Percentiles rank a stretch among this genome's conserved stretches.
Evolutionary conservation across 2,113 vertebrate species (phyloP).

Genomic region (Chelonoidis abingdonii): DNA sequence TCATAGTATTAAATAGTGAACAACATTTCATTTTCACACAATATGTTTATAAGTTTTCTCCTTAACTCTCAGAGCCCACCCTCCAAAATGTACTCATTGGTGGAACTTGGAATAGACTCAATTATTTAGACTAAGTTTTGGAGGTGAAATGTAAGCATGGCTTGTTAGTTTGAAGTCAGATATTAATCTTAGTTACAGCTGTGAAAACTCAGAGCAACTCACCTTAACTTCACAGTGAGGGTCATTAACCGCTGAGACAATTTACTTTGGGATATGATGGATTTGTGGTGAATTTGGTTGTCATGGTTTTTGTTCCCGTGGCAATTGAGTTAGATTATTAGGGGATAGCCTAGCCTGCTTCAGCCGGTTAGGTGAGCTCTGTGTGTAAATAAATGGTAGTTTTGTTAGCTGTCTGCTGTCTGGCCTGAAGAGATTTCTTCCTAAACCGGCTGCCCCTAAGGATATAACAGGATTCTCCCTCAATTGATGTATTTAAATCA

Average conservation of each 20-base stretch:
- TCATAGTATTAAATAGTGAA: background rate
- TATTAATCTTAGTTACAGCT: background rate
- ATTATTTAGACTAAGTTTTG: background rate
- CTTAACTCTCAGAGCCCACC: background rate
- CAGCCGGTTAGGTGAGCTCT: too few species aligned
- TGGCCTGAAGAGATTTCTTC: too few species aligned
- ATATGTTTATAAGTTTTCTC: background rate
- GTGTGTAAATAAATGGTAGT: too few species aligned
- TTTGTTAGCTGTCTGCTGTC: too few species aligned
- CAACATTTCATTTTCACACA: background rate
- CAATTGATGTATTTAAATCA: background rate
- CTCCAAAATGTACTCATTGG: background rate
- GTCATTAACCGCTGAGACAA: background rate
- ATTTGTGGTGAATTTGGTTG: too few species aligned
- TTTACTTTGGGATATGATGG: background rate
- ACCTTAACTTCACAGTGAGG: background rate
- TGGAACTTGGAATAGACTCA: background rate
- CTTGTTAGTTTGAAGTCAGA: background rate
- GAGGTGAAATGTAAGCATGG: background rate
- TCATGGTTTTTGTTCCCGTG: too few species aligned
- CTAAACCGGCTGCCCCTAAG: too few species aligned
- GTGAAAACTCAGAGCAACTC: background rate
- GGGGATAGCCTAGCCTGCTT: too few species aligned
- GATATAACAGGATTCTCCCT: background rate
- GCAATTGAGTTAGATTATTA: too few species aligned